Percentiles rank a stretch among this genome's conserved stretches.
Conservation (phyloP, 1,140 invertebrate genomes). For the Pissodes strobi region DNA sequence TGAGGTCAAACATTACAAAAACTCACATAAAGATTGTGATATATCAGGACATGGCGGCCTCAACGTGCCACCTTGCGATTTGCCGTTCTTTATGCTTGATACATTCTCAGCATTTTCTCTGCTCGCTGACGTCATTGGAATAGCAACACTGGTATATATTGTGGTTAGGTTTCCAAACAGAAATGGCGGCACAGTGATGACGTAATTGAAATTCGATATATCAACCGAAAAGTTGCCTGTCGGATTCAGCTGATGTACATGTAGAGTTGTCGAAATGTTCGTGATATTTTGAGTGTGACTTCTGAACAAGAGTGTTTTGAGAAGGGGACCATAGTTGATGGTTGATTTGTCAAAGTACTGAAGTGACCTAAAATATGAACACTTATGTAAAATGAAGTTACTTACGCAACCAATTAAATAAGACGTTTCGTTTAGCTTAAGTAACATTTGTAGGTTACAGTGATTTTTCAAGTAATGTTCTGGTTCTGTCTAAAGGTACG, state of each 20-base stretch:
- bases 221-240: constrained; percentile 10
- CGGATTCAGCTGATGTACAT: background rate
- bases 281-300: constrained; percentile 15
- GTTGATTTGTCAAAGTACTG: constrained; percentile 23
- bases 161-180: constrained; percentile 19
- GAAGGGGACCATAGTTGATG: constrained; percentile 33
- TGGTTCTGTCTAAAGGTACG: no score
- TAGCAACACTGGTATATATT: constrained; percentile 1
- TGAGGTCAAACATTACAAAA: no score
- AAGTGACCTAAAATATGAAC: constrained; percentile 23
- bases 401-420: no score
- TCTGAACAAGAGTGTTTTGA: constrained; percentile 35
- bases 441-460: background rate
- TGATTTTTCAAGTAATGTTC: no score
- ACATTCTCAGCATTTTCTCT: background rate
- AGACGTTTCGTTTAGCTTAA: no score
- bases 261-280: constrained; percentile 1
- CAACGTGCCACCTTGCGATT: background rate
- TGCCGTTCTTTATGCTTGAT: background rate
- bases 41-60: constrained; percentile 37
- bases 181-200: constrained; percentile 35
- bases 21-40: constrained; percentile 35
- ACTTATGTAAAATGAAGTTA: background rate
- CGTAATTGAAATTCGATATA: constrained; percentile 30
- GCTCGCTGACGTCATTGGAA: background rate